A percentile compares a stretch with the other conserved stretches of the same genome.
phyloP scores from a whole-genome alignment of 2,888 invertebrate genomes.

The Drosophila multiciliata region DNA sequence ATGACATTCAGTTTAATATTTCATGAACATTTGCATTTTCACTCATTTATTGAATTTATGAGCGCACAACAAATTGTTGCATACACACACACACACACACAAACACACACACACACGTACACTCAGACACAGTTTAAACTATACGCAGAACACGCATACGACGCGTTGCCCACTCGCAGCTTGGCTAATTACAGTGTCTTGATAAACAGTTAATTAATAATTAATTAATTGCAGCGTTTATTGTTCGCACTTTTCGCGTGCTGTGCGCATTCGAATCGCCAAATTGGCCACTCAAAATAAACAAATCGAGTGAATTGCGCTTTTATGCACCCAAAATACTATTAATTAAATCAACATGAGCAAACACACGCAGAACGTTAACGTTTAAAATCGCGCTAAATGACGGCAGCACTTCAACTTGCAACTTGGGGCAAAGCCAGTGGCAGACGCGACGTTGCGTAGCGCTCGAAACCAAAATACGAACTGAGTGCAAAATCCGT shows the following conservation, averaged over 20 bases:
- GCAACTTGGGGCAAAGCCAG: slow-evolving; percentile 5
- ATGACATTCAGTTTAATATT: slow-evolving; percentile 20
- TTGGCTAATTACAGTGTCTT: slow-evolving; percentile 37
- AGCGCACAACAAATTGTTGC: slow-evolving; percentile 20
- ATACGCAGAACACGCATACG: slow-evolving; percentile 21
- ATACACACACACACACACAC: not conserved
- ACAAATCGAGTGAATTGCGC: slow-evolving; percentile 40
- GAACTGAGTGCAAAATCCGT: slow-evolving; percentile 62
- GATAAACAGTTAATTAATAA: slow-evolving; percentile 59
- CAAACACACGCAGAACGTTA: not conserved
- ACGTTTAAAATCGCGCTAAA: slow-evolving; percentile 38
- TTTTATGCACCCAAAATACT: slow-evolving; percentile 38
- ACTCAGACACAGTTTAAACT: not conserved
- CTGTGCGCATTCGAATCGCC: slow-evolving; percentile 44
- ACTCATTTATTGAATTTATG: slow-evolving; percentile 24
- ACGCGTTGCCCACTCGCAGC: slow-evolving; percentile 22
- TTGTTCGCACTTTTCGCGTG: slow-evolving; percentile 57
- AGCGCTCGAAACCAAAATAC: slow-evolving; percentile 62
- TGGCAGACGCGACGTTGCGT: slow-evolving; percentile 50
- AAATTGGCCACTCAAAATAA: slow-evolving; percentile 31
- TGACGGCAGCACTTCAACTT: slow-evolving; percentile 18
- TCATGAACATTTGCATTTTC: slow-evolving; percentile 41
- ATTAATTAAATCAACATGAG: slow-evolving; percentile 23
- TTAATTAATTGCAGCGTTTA: slow-evolving; percentile 58
- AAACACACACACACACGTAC: not conserved